Base-by-base conservation (phyloP, 2,888 invertebrate species). In the Volucella bombylans region DNA sequence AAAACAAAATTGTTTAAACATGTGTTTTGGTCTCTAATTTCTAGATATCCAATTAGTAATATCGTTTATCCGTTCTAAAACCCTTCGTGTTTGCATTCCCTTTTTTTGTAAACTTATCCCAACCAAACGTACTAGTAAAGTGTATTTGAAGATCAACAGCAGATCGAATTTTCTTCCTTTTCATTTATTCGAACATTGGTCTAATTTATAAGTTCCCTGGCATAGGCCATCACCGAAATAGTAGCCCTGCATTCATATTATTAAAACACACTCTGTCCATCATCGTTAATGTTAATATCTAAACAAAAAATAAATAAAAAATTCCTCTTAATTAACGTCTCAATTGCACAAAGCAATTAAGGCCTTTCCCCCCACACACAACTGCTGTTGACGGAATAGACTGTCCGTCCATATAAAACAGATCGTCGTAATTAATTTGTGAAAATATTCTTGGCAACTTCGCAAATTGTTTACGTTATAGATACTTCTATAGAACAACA, bases 301-400 rank as follows among this genome's bases (percentile, higher is more conserved):
- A 54, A 47, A 65, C 61, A 61, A 67, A 80, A 79, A 4, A 31
- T 6, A 6, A 31, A 4, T 1, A 31, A 31, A 6, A 23, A 3
- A 23, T 79, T 72, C 65, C 71, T 49, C 55, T 67, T 59, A 82
- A 76, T 77, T 76, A 76, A 65, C 71, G 77, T 65, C 65, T 67
- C 54, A 77, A 77, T 55, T 61, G 71, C 71, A 82, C 67, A 72
- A 72, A 71, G 49, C 61, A 82, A 82, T 82, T 82, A 82, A 82
- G 62, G 2, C 8, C 52, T 55, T 31, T 23, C 10, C 57, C 49
- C 38, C 14, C 69, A 59, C 18, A 57, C 49, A 47, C 39, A 55
- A 43, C 50, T 11, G 14, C 8, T 18, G 38, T 15, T 43, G 15
- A 12, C 57, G 9, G 14, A 39, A 8, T 14, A 11, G 62, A 10